A percentile compares a stretch with the other conserved stretches of the same genome.
Conservation (phyloP, 2,888 invertebrate genomes). For the Ennomos fuscantarius region DNA sequence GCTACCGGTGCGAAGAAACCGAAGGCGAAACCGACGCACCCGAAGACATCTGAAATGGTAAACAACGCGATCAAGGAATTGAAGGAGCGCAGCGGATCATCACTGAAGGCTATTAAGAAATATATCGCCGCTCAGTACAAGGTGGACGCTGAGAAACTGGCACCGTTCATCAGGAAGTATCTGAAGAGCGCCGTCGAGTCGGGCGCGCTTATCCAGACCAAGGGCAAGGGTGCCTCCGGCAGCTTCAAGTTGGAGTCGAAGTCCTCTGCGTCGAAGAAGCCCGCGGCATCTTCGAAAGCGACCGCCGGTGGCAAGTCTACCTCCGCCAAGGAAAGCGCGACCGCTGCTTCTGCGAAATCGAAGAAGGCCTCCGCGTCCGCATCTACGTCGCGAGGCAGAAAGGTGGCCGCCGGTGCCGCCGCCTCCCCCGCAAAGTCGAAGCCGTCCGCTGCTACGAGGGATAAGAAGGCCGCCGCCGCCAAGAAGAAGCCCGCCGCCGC, state of each 20-base stretch:
- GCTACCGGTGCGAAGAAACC: conserved; percentile 49
- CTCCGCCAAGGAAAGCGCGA: conserved; percentile 41
- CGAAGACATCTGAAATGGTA: conserved; percentile 79
- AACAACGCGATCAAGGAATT: conserved; percentile 80
- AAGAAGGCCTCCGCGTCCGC: conserved; percentile 34
- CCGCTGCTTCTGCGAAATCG: conserved; percentile 38
- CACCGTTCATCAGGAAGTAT: conserved; percentile 85
- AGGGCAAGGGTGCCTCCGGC: conserved; percentile 82
- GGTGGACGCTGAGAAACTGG: conserved; percentile 82
- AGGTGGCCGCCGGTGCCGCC: too few relatives aligned
- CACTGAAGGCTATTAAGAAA: conserved; percentile 85
- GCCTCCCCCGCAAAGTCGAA: too few relatives aligned
- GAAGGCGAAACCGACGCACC: conserved; percentile 59
- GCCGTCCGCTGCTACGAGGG: conserved; percentile 37
- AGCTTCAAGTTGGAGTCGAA: conserved; percentile 20
- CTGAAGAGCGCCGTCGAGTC: conserved; percentile 81
- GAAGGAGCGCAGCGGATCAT: conserved; percentile 86
- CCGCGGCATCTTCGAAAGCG: conserved; percentile 39
- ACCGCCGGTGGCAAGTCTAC: conserved; percentile 30
- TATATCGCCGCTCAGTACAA: conserved; percentile 86
- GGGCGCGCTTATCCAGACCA: conserved; percentile 82
- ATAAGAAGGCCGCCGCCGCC: conserved; percentile 49
- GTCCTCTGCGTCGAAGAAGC: conserved; percentile 20
- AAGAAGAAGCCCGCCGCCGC: conserved; percentile 35
- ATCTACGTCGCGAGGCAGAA: too few relatives aligned